Conservation (phyloP, 2,888 invertebrate species). For the Polietes domitor region DNA sequence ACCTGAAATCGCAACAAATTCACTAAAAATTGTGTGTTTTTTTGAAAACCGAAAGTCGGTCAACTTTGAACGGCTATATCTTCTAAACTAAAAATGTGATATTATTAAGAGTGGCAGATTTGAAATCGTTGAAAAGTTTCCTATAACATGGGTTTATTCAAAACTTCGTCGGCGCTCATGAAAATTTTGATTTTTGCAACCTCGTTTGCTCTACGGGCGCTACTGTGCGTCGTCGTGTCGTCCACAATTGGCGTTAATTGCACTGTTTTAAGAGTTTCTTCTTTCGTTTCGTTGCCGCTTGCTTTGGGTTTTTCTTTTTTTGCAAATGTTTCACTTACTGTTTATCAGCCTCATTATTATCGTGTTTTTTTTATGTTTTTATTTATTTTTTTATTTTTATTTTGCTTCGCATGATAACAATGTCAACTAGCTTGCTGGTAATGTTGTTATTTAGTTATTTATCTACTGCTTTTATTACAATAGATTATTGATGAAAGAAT, state of each 20-base stretch:
- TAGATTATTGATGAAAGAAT: slow-evolving; percentile 11
- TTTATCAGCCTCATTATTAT: slow-evolving; percentile 29
- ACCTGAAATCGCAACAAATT: too few species aligned
- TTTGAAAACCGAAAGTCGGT: too few species aligned
- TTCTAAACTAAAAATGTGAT: too few species aligned
- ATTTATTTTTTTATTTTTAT: background rate
- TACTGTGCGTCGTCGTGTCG: background rate
- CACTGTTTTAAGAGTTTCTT: slow-evolving; percentile 3
- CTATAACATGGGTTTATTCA: too few species aligned
- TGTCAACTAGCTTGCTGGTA: slow-evolving; percentile 1
- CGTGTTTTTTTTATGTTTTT: background rate
- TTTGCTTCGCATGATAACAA: slow-evolving; percentile 9
- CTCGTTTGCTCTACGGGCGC: too few species aligned
- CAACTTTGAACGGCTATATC: too few species aligned
- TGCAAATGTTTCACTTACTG: slow-evolving; percentile 11
- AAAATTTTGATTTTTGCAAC: too few species aligned
- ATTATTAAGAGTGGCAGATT: too few species aligned
- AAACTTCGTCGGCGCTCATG: background rate
- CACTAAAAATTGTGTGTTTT: too few species aligned
- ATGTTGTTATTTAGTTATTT: background rate
- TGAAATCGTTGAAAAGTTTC: too few species aligned
- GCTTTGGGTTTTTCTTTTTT: background rate
- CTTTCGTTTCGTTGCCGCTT: background rate
- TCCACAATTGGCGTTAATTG: slow-evolving; percentile 19
- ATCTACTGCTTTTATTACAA: background rate